phyloP scores from a whole-genome alignment of 2,888 invertebrate genomes.

The Perizoma affinitatum region DNA sequence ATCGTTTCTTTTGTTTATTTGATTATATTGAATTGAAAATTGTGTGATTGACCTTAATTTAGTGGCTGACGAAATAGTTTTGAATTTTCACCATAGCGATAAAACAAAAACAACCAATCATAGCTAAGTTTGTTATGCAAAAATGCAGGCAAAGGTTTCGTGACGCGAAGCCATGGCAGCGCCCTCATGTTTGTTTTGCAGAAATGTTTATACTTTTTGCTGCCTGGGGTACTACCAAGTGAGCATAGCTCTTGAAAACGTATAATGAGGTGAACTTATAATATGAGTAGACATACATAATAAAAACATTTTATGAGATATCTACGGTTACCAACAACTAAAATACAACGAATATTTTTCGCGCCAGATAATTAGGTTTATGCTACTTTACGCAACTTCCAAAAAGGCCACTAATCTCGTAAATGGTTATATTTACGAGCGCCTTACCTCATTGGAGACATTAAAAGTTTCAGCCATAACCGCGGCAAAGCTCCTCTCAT shows the following conservation, averaged over 20 bases:
- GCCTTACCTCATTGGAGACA: conserved; percentile 79
- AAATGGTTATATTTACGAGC: conserved; percentile 73
- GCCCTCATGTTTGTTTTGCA: conserved; percentile 58
- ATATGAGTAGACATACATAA: conserved; percentile 47
- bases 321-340: conserved; percentile 6
- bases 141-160: conserved; percentile 77
- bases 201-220: conserved; percentile 61
- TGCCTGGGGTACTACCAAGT: conserved; percentile 51
- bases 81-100: conserved; percentile 44
- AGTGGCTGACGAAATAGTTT: background rate
- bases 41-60: background rate
- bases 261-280: conserved; percentile 60
- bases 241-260: conserved; percentile 53
- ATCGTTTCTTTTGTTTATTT: conserved; percentile 35
- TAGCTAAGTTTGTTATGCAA: conserved; percentile 74
- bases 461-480: conserved; percentile 80
- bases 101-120: conserved; percentile 67
- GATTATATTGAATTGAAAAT: background rate
- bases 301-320: no score
- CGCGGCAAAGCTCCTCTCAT: conserved; percentile 74
- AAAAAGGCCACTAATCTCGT: conserved; percentile 71
- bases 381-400: conserved; percentile 62
- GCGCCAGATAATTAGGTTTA: conserved; percentile 55
- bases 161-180: conserved; percentile 69
- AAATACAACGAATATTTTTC: conserved; percentile 43